Evolutionary conservation across 2,888 invertebrate genomes (phyloP).

Genomic region (Anthophora plumipes): DNA sequence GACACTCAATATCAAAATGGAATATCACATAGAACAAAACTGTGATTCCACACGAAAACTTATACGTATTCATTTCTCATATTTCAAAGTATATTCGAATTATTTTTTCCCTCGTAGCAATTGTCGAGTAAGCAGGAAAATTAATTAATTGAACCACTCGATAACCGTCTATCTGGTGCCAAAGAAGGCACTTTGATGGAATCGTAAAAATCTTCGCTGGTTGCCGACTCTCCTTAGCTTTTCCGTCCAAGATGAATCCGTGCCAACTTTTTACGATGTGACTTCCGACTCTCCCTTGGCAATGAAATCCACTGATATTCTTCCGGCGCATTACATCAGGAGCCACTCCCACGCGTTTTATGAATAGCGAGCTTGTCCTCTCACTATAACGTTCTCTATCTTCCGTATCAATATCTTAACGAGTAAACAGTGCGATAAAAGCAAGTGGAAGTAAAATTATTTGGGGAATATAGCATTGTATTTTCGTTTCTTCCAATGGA

Average conservation of each 20-base stretch:
- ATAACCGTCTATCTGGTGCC: constrained; percentile 10
- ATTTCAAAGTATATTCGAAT: background rate
- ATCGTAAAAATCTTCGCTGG: constrained; percentile 58
- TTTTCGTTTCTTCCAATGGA: background rate
- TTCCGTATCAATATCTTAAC: constrained; percentile 10
- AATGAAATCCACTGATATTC: constrained; percentile 59
- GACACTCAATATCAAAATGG: too few species aligned
- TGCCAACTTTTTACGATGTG: constrained; percentile 62
- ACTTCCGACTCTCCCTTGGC: constrained; percentile 49
- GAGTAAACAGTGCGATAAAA: constrained; percentile 30
- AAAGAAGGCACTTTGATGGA: constrained; percentile 29
- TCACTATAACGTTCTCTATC: constrained; percentile 16
- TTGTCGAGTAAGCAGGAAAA: constrained; percentile 7
- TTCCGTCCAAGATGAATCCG: constrained; percentile 33
- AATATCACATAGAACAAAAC: too few species aligned
- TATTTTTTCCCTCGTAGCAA: background rate
- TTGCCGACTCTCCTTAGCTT: constrained; percentile 26
- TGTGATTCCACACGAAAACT: too few species aligned
- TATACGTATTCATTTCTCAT: too few species aligned
- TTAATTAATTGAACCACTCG: constrained; percentile 41
- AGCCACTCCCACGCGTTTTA: constrained; percentile 41
- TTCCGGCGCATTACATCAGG: constrained; percentile 31
- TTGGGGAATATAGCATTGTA: background rate
- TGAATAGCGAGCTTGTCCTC: constrained; percentile 47
- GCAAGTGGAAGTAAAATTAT: background rate